A percentile compares a stretch with the other conserved stretches of the same genome.
These are phyloP conservation scores for Sporophila hypoxantha DNA, from an alignment of 2,113 vertebrate species.

Conservation along the genomic window DNA sequence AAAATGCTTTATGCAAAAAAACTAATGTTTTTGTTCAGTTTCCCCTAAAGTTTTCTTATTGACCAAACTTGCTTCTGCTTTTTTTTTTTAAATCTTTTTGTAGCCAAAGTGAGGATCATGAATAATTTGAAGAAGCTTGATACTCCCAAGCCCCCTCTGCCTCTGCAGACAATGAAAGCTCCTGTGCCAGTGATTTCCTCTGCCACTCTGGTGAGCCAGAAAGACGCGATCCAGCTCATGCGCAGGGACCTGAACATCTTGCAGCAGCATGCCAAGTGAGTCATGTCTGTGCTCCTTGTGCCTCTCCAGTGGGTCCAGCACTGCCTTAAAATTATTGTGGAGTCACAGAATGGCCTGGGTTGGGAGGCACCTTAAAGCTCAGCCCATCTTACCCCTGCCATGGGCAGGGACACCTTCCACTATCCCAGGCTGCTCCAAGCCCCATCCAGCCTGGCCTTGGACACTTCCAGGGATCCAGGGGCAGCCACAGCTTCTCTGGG, in stretches of 20 bases:
- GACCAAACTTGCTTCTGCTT: not conserved
- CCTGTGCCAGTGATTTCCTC: constrained; percentile 83
- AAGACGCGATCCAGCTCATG: constrained; percentile 75
- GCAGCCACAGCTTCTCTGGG: not conserved
- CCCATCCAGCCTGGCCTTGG: accelerated
- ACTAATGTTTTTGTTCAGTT: not conserved
- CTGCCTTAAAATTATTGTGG: not conserved
- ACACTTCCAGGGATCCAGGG: not conserved
- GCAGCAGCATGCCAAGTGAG: constrained; percentile 88
- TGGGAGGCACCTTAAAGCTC: not conserved
- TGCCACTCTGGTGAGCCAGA: constrained; percentile 72
- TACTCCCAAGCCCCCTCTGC: constrained; percentile 69
- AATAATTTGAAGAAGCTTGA: constrained; percentile 85
- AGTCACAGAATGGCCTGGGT: not conserved
- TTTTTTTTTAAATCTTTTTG: not conserved
- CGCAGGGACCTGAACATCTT: constrained; percentile 76
- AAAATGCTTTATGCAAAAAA: not conserved
- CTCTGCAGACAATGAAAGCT: constrained; percentile 71
- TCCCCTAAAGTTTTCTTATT: not conserved
- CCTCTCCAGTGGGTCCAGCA: not conserved
- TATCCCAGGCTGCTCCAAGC: accelerated
- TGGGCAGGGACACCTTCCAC: not conserved
- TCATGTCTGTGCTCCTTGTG: not conserved
- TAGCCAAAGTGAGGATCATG: constrained; percentile 86
- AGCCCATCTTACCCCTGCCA: no score